A percentile compares a stretch with the other conserved stretches of the same genome.
Conservation (phyloP, 2,113 vertebrate genomes). For the Anser cygnoides region DNA sequence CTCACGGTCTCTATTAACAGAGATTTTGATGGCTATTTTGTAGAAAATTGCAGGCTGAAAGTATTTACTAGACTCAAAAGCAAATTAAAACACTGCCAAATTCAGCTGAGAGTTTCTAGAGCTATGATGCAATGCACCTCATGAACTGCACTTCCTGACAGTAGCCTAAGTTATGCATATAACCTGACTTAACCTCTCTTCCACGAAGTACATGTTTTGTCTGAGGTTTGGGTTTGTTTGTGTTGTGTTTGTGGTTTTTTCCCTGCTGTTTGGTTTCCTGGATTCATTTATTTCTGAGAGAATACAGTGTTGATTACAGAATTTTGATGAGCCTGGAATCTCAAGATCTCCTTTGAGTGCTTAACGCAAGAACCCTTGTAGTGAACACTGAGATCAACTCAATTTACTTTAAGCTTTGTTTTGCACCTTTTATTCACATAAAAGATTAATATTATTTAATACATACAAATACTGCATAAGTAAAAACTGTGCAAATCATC, state of each 20-base stretch:
- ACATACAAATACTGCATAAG: neutral
- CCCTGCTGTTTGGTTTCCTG: neutral
- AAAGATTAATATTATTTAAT: neutral
- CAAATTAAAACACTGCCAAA: slow-evolving; percentile 38
- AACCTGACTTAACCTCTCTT: neutral
- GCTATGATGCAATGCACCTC: neutral
- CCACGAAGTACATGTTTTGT: neutral
- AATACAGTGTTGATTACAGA: neutral
- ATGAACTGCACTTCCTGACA: neutral
- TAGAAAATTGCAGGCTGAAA: neutral
- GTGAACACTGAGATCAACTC: neutral
- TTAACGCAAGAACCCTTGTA: neutral
- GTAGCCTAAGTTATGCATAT: neutral
- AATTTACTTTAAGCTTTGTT: neutral
- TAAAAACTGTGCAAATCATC: neutral
- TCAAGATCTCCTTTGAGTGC: neutral
- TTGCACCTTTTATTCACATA: neutral
- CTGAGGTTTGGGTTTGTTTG: neutral
- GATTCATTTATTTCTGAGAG: neutral
- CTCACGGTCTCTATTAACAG: neutral
- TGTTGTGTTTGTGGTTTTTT: neutral
- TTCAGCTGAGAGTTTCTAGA: neutral
- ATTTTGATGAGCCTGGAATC: neutral
- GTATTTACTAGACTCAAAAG: slow-evolving; percentile 9
- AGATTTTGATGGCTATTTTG: neutral